phyloP scores from a whole-genome alignment of 2,888 invertebrate genomes.

The Odontothrips loti region DNA sequence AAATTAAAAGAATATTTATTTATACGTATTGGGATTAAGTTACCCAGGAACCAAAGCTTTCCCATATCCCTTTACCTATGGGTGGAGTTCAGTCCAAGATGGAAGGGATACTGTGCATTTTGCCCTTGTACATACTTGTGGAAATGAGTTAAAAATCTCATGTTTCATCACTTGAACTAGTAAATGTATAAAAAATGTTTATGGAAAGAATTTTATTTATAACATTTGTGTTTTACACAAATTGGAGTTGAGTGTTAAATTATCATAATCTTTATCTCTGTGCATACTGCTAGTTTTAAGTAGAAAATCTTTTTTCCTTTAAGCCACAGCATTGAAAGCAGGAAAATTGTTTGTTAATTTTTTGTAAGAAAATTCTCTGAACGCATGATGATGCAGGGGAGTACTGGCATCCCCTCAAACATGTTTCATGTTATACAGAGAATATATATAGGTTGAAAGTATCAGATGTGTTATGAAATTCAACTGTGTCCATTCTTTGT shows the following conservation, averaged over 20 bases:
- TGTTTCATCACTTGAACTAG: slow-evolving; percentile 22
- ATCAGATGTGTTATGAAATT: neutral
- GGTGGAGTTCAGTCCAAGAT: slow-evolving; percentile 2
- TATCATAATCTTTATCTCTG: slow-evolving; percentile 23
- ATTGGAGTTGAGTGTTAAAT: slow-evolving; percentile 26
- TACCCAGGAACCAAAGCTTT: slow-evolving; percentile 26
- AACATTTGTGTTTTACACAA: slow-evolving; percentile 16
- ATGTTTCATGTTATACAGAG: slow-evolving; percentile 2
- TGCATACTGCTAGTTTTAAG: slow-evolving; percentile 20
- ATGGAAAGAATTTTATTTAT: slow-evolving; percentile 7
- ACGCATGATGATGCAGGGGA: neutral
- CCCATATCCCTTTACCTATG: slow-evolving; percentile 8
- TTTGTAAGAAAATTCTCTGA: neutral
- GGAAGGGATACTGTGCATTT: slow-evolving; percentile 16
- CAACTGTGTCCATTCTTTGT: neutral
- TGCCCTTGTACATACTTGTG: slow-evolving; percentile 13
- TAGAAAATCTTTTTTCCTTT: slow-evolving; percentile 18
- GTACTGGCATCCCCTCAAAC: neutral
- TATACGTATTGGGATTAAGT: slow-evolving; percentile 25
- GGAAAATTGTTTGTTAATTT: neutral
- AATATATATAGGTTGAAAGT: neutral
- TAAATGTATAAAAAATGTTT: slow-evolving; percentile 15
- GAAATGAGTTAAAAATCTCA: slow-evolving; percentile 15
- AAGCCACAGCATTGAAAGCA: neutral
- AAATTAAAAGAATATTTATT: neutral